Conservation (phyloP, 92 coral and sea anemone species). For the Paramuricea clavata region DNA sequence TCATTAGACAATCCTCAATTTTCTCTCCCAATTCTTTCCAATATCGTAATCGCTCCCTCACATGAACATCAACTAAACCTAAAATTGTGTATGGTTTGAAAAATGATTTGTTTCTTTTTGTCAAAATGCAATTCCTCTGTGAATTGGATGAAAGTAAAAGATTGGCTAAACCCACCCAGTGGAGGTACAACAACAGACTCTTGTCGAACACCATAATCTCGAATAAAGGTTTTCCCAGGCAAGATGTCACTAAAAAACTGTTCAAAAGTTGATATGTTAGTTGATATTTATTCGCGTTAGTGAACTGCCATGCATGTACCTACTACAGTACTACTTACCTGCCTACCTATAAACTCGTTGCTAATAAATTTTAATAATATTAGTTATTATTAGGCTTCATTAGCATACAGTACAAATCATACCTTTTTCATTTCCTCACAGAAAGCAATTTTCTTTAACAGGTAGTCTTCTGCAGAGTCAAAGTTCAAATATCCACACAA, state of each 20-base stretch:
- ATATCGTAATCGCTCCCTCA: not conserved
- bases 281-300: not conserved
- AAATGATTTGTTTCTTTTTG: not conserved
- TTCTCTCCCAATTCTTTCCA: not conserved
- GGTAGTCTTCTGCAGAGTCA: slow-evolving; percentile 13
- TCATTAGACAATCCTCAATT: not conserved
- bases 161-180: not conserved
- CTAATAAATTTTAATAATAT: not conserved
- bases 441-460: not conserved
- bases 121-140: not conserved
- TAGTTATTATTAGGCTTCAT: not conserved
- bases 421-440: slow-evolving; percentile 21
- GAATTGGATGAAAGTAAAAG: not conserved
- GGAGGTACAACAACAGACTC: not conserved
- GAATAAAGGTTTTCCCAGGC: not conserved
- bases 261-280: not conserved
- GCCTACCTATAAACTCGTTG: no score
- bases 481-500: not conserved
- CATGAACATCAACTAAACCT: not conserved
- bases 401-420: not conserved
- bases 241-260: not conserved
- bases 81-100: not conserved
- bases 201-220: not conserved
- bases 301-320: not conserved
- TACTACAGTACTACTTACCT: no score